Conservation (phyloP, 2,888 invertebrate species). For the Muscina levida region DNA sequence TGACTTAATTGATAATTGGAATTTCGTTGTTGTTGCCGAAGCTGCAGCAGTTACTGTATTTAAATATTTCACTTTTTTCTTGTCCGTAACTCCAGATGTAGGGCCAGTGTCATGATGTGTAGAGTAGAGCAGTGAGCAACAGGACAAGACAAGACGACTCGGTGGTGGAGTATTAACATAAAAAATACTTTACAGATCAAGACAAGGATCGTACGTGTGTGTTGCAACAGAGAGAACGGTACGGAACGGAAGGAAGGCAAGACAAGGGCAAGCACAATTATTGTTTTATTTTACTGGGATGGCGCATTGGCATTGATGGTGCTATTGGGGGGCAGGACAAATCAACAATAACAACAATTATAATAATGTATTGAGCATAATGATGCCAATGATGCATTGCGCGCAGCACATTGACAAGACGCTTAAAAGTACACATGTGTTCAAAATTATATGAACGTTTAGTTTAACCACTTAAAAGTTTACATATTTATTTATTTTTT, state of each 20-base stretch:
- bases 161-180: background rate
- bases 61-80: conserved; percentile 41
- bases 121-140: conserved; percentile 36
- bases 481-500: too few species aligned
- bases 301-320: background rate
- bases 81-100: too few species aligned
- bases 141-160: background rate
- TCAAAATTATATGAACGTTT: background rate
- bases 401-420: conserved; percentile 41
- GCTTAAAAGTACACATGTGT: too few species aligned
- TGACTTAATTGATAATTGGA: conserved; percentile 75
- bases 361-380: conserved; percentile 60
- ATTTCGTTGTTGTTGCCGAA: conserved; percentile 57
- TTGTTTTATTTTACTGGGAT: too few species aligned
- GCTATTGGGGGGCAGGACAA: conserved; percentile 4
- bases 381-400: conserved; percentile 28
- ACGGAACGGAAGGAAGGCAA: conserved; percentile 12
- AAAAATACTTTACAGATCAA: background rate
- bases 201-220: conserved; percentile 6
- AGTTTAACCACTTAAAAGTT: background rate
- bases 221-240: background rate
- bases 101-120: background rate
- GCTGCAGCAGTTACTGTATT: conserved; percentile 57
- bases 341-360: conserved; percentile 57
- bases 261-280: background rate